These are phyloP conservation scores for Drosophila neoperkinsi DNA, from an alignment of 2,888 invertebrate species.

Conservation along the genomic window DNA sequence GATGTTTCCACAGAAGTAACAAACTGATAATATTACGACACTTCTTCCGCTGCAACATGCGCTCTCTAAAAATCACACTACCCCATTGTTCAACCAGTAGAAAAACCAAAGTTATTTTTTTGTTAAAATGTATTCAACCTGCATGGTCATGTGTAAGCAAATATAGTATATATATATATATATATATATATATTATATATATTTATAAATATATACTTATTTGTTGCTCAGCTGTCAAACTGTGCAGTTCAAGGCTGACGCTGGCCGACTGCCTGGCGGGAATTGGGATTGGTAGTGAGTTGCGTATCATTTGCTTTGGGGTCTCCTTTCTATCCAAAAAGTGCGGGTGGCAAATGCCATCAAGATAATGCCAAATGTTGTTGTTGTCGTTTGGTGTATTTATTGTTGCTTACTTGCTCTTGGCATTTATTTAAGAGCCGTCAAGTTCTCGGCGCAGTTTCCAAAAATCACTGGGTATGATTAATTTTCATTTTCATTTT, in stretches of 20 bases:
- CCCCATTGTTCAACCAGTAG: constrained; percentile 1
- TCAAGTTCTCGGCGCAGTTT: constrained; percentile 34
- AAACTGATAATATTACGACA: background rate
- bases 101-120: constrained; percentile 26
- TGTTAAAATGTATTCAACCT: constrained; percentile 48
- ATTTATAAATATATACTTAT: constrained; percentile 23
- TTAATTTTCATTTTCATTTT: constrained; percentile 34
- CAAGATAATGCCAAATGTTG: constrained; percentile 69
- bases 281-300: constrained; percentile 50
- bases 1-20: background rate
- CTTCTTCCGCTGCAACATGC: background rate
- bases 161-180: constrained; percentile 5
- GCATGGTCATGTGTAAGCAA: constrained; percentile 24
- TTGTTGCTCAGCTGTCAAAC: constrained; percentile 74
- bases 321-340: constrained; percentile 35
- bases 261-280: constrained; percentile 45
- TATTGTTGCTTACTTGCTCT: constrained; percentile 29
- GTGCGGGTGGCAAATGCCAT: constrained; percentile 64
- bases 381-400: constrained; percentile 14
- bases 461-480: constrained; percentile 56
- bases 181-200: constrained; percentile 5
- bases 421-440: constrained; percentile 63
- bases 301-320: constrained; percentile 30
- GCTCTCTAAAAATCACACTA: background rate
- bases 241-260: constrained; percentile 74